phyloP scores from a whole-genome alignment of 2,888 invertebrate species.

The Orchesella flavescens region DNA sequence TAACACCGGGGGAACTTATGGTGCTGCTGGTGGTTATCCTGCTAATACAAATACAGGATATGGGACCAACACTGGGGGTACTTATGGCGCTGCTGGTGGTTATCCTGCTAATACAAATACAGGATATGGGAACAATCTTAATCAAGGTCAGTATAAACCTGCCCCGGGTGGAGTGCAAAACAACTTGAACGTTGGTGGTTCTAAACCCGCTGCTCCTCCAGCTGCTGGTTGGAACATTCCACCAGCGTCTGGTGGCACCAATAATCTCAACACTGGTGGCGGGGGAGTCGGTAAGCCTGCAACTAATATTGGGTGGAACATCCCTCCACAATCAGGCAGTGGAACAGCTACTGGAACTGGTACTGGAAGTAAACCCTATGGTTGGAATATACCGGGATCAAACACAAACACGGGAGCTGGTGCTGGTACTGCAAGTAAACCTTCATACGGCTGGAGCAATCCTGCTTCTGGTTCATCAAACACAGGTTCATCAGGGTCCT shows the following conservation, averaged over 20 bases:
- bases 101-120: conserved; percentile 56
- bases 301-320: conserved; percentile 58
- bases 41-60: conserved; percentile 58
- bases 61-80: conserved; percentile 29
- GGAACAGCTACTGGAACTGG: conserved; percentile 13
- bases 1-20: conserved; percentile 14
- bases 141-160: conserved; percentile 47
- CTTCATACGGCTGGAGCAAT: conserved; percentile 42
- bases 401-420: conserved; percentile 40
- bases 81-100: conserved; percentile 10
- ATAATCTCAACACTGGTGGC: conserved; percentile 48
- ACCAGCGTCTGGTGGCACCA: conserved; percentile 56
- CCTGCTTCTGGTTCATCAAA: conserved; percentile 16
- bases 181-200: conserved; percentile 59
- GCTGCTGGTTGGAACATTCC: conserved; percentile 67
- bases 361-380: conserved; percentile 55
- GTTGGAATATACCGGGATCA: conserved; percentile 57
- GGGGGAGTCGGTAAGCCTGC: conserved; percentile 37
- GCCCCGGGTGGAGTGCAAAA: conserved; percentile 47
- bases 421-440: conserved; percentile 37
- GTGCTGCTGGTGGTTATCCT: conserved; percentile 34
- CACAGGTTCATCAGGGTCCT: conserved; percentile 4
- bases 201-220: conserved; percentile 41
- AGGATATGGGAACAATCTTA: conserved; percentile 47
- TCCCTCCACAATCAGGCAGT: conserved; percentile 39